Conservation (phyloP, 2,113 vertebrate species). For the Labeo rohita region DNA sequence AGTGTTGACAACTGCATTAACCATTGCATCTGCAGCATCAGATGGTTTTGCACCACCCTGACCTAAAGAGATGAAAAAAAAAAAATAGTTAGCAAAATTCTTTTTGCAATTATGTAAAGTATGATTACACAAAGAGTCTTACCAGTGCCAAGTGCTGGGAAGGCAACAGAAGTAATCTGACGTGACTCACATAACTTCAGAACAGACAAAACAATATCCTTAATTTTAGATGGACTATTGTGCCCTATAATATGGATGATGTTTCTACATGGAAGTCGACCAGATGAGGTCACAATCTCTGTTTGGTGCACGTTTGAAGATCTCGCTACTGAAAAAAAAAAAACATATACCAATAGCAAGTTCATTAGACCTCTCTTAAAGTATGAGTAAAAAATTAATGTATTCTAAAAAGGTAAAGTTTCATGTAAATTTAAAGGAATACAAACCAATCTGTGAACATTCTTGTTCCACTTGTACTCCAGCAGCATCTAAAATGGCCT, state of each 20-base stretch:
- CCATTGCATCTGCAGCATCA: conserved; percentile 79
- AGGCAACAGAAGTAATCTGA: conserved; percentile 76
- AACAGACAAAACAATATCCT: conserved; percentile 61
- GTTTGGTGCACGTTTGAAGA: conserved; percentile 57
- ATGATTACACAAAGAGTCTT: not conserved
- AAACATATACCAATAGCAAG: no score
- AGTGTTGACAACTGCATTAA: conserved; percentile 81
- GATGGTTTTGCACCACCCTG: conserved; percentile 71
- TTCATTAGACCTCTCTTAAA: no score
- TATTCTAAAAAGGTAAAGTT: no score
- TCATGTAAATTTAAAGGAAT: not conserved
- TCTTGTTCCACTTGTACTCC: conserved; percentile 75
- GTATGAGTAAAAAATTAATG: no score
- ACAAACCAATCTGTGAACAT: conserved; percentile 76
- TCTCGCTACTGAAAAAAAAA: conserved; percentile 38
- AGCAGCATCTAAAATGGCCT: conserved; percentile 83
- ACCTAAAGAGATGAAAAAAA: conserved; percentile 70
- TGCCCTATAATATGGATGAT: conserved; percentile 81
- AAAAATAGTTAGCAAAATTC: not conserved
- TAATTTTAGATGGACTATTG: conserved; percentile 55
- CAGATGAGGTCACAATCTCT: conserved; percentile 78
- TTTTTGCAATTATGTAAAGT: not conserved
- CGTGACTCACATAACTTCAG: conserved; percentile 77
- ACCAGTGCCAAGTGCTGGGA: conserved; percentile 94
- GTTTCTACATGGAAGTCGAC: conserved; percentile 74